A percentile compares a stretch with the other conserved stretches of the same genome.
These are phyloP conservation scores for Heterotis niloticus DNA, from an alignment of 2,113 vertebrate species.

Conservation along the genomic window DNA sequence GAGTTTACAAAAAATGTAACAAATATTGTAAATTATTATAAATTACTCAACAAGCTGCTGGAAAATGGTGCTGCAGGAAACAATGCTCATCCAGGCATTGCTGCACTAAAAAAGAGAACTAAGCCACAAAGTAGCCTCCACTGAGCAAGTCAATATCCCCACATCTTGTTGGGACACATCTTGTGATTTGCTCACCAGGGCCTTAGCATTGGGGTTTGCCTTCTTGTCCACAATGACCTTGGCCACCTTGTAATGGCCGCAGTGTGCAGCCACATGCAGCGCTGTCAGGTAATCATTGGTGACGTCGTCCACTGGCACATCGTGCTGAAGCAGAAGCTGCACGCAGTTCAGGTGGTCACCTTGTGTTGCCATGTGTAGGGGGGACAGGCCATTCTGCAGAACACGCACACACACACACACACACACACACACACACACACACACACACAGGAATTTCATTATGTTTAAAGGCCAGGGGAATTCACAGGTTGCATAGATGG, in stretches of 20 bases:
- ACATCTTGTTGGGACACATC: neutral
- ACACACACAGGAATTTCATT: no score
- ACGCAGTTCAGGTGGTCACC: constrained; percentile 97
- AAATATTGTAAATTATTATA: no score
- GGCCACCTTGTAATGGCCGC: constrained; percentile 98
- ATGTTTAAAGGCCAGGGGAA: no score
- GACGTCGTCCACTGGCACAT: constrained; percentile 92
- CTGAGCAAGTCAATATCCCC: neutral
- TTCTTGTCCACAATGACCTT: constrained; percentile 98
- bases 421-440: no score
- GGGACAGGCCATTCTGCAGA: constrained; percentile 83
- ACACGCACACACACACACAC: neutral
- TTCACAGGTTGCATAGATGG: no score
- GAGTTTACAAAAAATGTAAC: no score
- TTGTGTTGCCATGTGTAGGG: constrained; percentile 95
- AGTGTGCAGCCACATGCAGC: constrained; percentile 94
- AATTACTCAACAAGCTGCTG: no score
- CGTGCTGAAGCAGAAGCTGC: constrained; percentile 91
- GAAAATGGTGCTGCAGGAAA: no score
- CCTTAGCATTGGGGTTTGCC: constrained; percentile 97
- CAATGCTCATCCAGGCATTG: no score
- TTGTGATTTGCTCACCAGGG: constrained; percentile 75
- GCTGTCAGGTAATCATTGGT: constrained; percentile 98
- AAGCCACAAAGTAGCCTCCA: neutral
- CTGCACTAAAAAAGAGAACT: neutral